A percentile compares a stretch with the other conserved stretches of the same genome.
These are phyloP conservation scores for Gadopsis bispinosus DNA, from an alignment of 2,797 vertebrate genomes.

Conservation along the genomic window DNA sequence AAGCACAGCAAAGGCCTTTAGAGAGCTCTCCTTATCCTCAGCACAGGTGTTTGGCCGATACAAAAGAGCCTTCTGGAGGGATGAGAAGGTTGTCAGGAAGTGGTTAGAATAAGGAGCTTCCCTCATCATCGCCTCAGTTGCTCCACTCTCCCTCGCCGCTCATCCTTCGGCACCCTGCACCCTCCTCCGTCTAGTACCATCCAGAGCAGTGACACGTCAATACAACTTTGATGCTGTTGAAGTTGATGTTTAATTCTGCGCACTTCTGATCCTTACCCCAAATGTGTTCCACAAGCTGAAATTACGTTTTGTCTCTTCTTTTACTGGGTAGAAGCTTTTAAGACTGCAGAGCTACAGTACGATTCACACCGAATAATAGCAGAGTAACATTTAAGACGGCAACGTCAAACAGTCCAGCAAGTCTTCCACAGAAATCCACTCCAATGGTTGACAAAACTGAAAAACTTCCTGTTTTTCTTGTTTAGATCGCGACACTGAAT, in stretches of 20 bases:
- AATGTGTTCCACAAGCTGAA: conserved; percentile 14
- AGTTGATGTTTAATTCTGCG: conserved; percentile 11
- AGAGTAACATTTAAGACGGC: not conserved
- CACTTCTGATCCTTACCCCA: not conserved
- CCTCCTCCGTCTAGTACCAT: not conserved
- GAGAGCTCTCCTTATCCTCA: conserved; percentile 36
- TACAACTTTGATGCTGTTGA: conserved; percentile 8
- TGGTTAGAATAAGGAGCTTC: conserved; percentile 31
- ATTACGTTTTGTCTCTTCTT: not conserved
- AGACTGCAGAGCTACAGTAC: not conserved
- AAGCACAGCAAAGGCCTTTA: conserved; percentile 13
- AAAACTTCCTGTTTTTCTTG: not conserved
- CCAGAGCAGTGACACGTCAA: not conserved
- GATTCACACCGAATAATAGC: not conserved
- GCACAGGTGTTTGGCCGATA: conserved; percentile 39
- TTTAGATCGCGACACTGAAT: not conserved
- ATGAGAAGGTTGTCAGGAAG: conserved; percentile 35
- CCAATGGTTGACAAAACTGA: not conserved
- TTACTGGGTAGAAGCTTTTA: not conserved
- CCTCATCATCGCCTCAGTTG: conserved; percentile 15
- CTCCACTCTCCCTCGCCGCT: conserved; percentile 4
- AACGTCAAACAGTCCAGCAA: not conserved
- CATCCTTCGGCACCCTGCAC: not conserved
- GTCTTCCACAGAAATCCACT: not conserved
- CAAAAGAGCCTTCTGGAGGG: conserved; percentile 41